Conservation (phyloP, 2,797 vertebrate species). For the Cichlasoma orientale region DNA sequence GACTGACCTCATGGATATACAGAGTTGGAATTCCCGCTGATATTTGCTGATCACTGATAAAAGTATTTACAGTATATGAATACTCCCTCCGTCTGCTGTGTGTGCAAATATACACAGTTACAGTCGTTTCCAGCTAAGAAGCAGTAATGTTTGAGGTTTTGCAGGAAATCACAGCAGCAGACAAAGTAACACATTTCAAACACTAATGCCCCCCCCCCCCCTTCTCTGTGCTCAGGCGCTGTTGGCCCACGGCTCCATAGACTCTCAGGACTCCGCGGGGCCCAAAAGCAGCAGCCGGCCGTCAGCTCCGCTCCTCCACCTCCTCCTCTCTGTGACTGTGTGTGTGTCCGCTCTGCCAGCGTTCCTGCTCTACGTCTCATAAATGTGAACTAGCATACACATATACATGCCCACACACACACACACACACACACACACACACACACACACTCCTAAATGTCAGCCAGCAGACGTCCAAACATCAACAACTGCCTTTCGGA, state of each 20-base stretch:
- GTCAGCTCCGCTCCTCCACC: constrained; percentile 46
- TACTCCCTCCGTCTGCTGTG: no score
- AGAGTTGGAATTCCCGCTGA: no score
- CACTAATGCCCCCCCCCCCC: not conserved
- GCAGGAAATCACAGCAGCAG: not conserved
- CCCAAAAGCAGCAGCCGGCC: constrained; percentile 62
- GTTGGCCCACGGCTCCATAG: constrained; percentile 66
- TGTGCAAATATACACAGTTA: not conserved
- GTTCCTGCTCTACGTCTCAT: constrained; percentile 49
- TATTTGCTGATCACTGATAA: no score
- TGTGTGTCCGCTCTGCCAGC: constrained; percentile 51
- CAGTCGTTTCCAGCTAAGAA: not conserved
- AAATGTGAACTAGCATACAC: constrained; percentile 31
- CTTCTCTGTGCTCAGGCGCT: constrained; percentile 47
- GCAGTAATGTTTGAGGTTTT: not conserved
- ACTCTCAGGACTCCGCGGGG: constrained; percentile 67
- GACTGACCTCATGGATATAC: not conserved
- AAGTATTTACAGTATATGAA: no score
- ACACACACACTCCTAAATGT: constrained; percentile 40
- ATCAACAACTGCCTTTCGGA: constrained; percentile 8
- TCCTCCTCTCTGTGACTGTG: constrained; percentile 43
- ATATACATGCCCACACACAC: not conserved
- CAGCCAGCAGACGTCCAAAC: constrained; percentile 38
- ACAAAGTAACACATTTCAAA: not conserved
- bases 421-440: not conserved